Conservation (phyloP, 1,140 invertebrate genomes). For the Zaprionus ornatus region DNA sequence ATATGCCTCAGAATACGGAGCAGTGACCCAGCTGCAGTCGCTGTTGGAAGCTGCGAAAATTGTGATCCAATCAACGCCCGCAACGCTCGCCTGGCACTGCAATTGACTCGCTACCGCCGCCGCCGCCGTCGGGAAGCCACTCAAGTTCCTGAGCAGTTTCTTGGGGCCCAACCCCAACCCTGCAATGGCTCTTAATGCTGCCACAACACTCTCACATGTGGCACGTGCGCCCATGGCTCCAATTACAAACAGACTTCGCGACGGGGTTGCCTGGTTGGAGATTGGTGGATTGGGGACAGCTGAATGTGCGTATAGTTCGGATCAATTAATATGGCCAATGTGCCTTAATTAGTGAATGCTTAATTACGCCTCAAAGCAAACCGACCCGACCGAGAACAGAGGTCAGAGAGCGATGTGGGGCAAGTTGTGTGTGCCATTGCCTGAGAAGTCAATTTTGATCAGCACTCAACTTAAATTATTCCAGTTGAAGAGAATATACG, state of each 20-base stretch:
- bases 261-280: slow-evolving; percentile 32
- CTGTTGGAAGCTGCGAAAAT: not conserved
- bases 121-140: slow-evolving; percentile 19
- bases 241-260: slow-evolving; percentile 55
- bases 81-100: not conserved
- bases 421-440: not conserved
- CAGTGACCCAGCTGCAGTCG: not conserved
- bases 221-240: slow-evolving; percentile 34
- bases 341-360: slow-evolving; percentile 55
- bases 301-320: slow-evolving; percentile 25
- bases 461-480: not conserved
- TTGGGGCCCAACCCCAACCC: no score
- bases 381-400: not conserved
- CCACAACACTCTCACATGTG: not conserved
- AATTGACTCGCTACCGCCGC: not conserved
- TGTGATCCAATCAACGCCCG: slow-evolving; percentile 8
- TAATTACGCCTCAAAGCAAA: slow-evolving; percentile 51
- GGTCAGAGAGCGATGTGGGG: not conserved
- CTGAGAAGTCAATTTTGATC: not conserved
- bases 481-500: not conserved
- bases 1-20: not conserved
- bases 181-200: no score
- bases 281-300: not conserved
- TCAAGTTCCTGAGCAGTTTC: slow-evolving; percentile 8
- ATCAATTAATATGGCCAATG: slow-evolving; percentile 66